Evolutionary conservation across 2,797 vertebrate genomes (phyloP).

Genomic region (Chelidonichthys spinosus): DNA sequence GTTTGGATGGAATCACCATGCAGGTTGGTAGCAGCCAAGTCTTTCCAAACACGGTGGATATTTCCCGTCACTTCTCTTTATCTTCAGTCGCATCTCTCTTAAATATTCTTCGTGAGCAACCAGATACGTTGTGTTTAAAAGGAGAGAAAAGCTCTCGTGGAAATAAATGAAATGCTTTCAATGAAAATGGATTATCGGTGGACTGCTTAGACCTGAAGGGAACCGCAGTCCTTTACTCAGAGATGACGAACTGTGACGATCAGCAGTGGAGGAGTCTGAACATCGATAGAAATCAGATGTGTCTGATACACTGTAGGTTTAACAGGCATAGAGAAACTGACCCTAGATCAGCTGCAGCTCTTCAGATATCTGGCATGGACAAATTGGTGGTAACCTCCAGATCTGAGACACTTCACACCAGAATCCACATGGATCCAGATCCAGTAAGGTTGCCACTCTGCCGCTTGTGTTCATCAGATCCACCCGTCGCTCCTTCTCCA

Average conservation of each 20-base stretch:
- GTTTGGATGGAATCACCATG: constrained; percentile 53
- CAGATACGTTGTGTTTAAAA: constrained; percentile 6
- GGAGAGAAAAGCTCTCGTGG: constrained; percentile 10
- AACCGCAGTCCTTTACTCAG: background rate
- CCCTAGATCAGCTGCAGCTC: no score
- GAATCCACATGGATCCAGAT: no score
- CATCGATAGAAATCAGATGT: background rate
- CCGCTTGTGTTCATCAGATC: no score
- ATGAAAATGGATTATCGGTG: background rate
- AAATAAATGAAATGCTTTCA: constrained; percentile 17
- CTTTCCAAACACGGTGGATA: constrained; percentile 14
- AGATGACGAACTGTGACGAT: background rate
- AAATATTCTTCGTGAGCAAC: background rate
- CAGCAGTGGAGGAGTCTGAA: background rate
- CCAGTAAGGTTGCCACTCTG: no score
- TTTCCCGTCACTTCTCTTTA: no score
- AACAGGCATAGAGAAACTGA: no score
- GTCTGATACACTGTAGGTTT: no score
- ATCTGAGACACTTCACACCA: no score
- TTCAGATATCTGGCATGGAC: no score
- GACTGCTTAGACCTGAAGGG: background rate
- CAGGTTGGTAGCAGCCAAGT: constrained; percentile 49
- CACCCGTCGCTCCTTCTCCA: no score
- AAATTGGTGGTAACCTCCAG: no score
- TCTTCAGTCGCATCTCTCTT: background rate